Base-by-base conservation (phyloP, 2,113 vertebrate species). In the Percopsis transmontana region DNA sequence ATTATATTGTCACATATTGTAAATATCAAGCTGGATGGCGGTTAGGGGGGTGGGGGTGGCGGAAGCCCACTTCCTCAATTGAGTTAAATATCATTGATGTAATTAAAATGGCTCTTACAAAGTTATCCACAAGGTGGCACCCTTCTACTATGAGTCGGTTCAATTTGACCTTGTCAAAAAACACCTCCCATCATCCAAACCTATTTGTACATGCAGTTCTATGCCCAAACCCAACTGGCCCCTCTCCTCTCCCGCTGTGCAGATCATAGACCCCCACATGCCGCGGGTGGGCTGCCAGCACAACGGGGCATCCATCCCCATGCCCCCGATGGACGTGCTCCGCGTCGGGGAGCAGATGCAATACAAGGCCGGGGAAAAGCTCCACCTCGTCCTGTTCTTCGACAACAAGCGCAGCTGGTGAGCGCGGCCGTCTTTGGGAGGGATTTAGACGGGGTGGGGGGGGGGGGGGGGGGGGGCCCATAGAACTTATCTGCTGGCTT, bases 371-470 rank as follows among this genome's bases (percentile, higher is more conserved):
- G 96, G 94, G 0, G 97, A 98, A 91, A 95, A 94, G 81, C 93
- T 99, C 50, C 95, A 96, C 85, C 94, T 99, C 38, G 96, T 99
- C 62, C 93, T 98, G 53, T 99, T 99, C 87, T 99, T 99, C 73
- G 97, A 98, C 92, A 99, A 96, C 87, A 99, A 98, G 90, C 93
- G 97, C 84, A 99, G 96, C 90, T 99, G 97, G 97, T 99, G 92
- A 91, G 95, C 86, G 61, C 21, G 15, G 0, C 45, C 5, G 4
- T 58, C 60, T 40, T 40, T 5, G 12, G 40, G 47, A 39, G 18
- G 70, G 72, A 76, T 75, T 77, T 74, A 76, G 73, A 51, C 55
- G 13, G 60, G 58, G 42, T 13, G 42, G 42, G 15, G 42, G 11
- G 2, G 42, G 42, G 2, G 42, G 12, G 6, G 10, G 19, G 7